A percentile compares a stretch with the other conserved stretches of the same genome.
phyloP scores from a whole-genome alignment of 2,888 invertebrate species.

The Rambutsinella grinnellia region DNA sequence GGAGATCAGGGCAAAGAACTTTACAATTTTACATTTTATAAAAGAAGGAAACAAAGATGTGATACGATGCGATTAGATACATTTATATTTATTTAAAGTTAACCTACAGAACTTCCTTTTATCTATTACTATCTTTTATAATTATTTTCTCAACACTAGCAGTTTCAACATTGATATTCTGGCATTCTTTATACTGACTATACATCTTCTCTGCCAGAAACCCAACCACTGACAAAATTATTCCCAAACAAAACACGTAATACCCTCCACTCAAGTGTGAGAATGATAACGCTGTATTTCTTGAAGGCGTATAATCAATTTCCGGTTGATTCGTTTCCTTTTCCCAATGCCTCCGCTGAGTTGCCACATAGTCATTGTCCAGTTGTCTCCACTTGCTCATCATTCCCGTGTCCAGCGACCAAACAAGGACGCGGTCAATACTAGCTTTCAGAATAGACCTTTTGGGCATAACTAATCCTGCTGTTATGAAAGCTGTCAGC shows the following conservation, averaged over 20 bases:
- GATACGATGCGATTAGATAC: too few relatives aligned
- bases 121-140: too few relatives aligned
- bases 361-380: conserved; percentile 36
- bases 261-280: conserved; percentile 40
- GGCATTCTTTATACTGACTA: neutral
- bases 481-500: conserved; percentile 47
- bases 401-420: conserved; percentile 42
- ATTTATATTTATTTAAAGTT: too few relatives aligned
- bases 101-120: too few relatives aligned
- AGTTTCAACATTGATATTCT: too few relatives aligned
- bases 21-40: too few relatives aligned
- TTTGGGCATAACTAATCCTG: conserved; percentile 55
- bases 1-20: too few relatives aligned
- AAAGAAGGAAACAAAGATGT: too few relatives aligned
- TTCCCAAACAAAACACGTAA: conserved; percentile 35
- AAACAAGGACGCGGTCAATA: conserved; percentile 36
- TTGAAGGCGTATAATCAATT: conserved; percentile 13
- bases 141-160: too few relatives aligned
- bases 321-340: conserved; percentile 28
- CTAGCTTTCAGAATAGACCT: conserved; percentile 30
- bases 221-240: neutral
- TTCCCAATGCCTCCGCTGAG: conserved; percentile 49
- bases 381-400: conserved; percentile 35
- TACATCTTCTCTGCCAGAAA: conserved; percentile 6
- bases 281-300: conserved; percentile 16